These are phyloP conservation scores for Hyperopisus bebe DNA, from an alignment of 2,113 vertebrate species.

Conservation along the genomic window DNA sequence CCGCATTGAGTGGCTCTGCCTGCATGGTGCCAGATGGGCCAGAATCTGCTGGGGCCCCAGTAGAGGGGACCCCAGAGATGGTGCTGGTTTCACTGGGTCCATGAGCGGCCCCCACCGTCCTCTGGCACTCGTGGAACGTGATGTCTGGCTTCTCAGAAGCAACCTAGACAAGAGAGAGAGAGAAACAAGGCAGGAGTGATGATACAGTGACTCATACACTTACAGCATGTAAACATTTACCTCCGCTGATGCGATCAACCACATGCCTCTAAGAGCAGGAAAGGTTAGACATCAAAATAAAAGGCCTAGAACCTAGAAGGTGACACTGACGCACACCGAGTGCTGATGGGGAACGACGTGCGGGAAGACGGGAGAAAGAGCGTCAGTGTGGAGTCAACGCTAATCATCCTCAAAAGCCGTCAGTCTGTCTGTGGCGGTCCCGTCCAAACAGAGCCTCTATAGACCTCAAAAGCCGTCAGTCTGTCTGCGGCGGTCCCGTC, in stretches of 20 bases:
- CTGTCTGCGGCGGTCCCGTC: conserved; percentile 78
- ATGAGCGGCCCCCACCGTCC: conserved; percentile 48
- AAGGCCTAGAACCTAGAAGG: neutral
- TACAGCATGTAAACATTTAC: neutral
- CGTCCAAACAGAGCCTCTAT: conserved; percentile 62
- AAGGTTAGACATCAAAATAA: neutral
- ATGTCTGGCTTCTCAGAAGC: conserved; percentile 84
- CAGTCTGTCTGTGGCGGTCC: conserved; percentile 87
- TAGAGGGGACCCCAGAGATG: conserved; percentile 39
- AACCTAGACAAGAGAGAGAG: conserved; percentile 63
- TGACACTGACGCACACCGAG: conserved; percentile 10
- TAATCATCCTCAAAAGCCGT: conserved; percentile 87
- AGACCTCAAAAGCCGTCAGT: conserved; percentile 82
- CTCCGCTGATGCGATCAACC: neutral
- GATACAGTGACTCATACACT: neutral
- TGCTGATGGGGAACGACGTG: conserved; percentile 35
- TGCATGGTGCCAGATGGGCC: neutral
- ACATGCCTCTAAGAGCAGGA: neutral
- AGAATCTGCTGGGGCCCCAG: conserved; percentile 39
- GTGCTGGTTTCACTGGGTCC: conserved; percentile 20
- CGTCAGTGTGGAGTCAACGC: conserved; percentile 70
- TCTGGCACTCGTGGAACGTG: conserved; percentile 78
- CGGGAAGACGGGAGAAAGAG: neutral
- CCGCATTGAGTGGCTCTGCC: conserved; percentile 29
- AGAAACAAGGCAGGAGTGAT: neutral